Percentiles rank a stretch among this genome's conserved stretches.
Evolutionary conservation across 2,888 invertebrate species (phyloP).

Genomic region (Uloborus plumipes): DNA sequence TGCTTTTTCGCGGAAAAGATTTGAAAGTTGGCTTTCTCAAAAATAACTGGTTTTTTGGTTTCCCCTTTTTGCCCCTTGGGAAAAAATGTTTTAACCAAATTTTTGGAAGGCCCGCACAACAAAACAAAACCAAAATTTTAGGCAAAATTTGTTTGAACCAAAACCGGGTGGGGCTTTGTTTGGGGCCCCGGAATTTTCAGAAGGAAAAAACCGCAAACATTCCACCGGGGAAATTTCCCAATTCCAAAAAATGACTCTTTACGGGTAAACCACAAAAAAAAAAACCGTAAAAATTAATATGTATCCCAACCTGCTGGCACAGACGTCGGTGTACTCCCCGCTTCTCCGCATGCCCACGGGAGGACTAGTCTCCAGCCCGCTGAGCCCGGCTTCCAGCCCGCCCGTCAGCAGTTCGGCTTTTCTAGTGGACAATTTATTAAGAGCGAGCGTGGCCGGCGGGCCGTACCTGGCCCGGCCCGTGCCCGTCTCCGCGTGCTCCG

Average conservation of each 20-base stretch:
- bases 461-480: slow-evolving; percentile 63
- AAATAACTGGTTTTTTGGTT: no score
- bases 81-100: no score
- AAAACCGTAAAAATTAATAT: slow-evolving; percentile 23
- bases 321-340: slow-evolving; percentile 54
- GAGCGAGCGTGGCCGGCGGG: slow-evolving; percentile 55
- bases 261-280: not conserved
- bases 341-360: slow-evolving; percentile 41
- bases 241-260: not conserved
- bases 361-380: slow-evolving; percentile 38
- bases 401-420: slow-evolving; percentile 58
- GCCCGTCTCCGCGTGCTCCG: slow-evolving; percentile 51
- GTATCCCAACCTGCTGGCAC: slow-evolving; percentile 59
- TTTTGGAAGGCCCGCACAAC: no score
- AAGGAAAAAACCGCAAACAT: no score
- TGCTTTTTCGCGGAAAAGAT: no score
- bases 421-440: slow-evolving; percentile 66
- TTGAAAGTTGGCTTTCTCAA: no score
- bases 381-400: slow-evolving; percentile 52
- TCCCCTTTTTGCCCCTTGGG: no score
- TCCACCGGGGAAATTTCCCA: not conserved
- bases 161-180: no score
- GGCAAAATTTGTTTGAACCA: no score
- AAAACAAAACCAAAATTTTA: no score
- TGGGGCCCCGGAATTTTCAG: no score